Base-by-base conservation (phyloP, 2,797 vertebrate genomes). In the Gallirallus australis region DNA sequence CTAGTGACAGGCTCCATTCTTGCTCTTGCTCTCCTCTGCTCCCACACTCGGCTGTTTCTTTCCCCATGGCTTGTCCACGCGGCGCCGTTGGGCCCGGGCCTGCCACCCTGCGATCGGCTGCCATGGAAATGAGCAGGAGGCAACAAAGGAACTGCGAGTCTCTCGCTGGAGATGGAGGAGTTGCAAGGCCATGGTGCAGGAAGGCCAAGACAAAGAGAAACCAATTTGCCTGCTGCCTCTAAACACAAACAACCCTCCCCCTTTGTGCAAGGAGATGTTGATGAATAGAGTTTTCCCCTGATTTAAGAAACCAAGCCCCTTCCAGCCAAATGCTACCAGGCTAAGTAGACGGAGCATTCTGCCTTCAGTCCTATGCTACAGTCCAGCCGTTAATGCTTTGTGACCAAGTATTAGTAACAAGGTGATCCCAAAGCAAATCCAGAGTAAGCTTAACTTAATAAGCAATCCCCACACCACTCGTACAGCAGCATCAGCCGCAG, bases 121-220 rank as follows among this genome's bases (percentile, higher is more conserved):
- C 96, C 95, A 96, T 94, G 93, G 96, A 89, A 97, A 97, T 96
- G 91, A 80, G 93, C 90, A 89, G 92, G 77, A 92, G 79, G 69
- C 85, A 96, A 97, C 86, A 96, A 97, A 97, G 66, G 85, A 87
- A 39, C 47, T 1, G 3, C 1, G 18, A 91, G 87, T 61, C 81
- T 82, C 53, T 78, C 1, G 0, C 35, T 72, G 52, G 90, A 94
- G 66, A 66, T 78, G 72, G 75, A 76, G 53, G 77, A 84, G 57
- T 10, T 54, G 48, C 37, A 42, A 93, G 69, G 76, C 11, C 2
- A 82, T 12, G 76, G 64, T 1, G 7, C 73, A 85, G 61, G 68
- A 84, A 79, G 56, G 68, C 70, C 53, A 56, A 73, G 52, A 94
- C 91, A 94, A 94, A 88, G 84, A 92, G 52, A 95, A 90, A 78